Conservation (phyloP, 2,113 vertebrate species). For the Pteruthius melanotis region DNA sequence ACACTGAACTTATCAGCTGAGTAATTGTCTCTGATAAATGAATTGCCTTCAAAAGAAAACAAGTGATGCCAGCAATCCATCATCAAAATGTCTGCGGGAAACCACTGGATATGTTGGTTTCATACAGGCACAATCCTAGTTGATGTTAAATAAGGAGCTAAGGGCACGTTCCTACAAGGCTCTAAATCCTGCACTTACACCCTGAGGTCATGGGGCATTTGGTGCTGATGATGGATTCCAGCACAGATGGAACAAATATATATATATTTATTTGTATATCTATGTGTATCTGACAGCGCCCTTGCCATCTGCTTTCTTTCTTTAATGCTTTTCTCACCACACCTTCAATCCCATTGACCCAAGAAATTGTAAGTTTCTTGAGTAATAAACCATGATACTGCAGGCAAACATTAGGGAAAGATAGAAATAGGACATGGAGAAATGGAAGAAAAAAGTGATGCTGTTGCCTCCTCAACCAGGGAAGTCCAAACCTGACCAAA, state of each 20-base stretch:
- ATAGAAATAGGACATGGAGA: background rate
- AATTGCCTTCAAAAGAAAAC: constrained; percentile 51
- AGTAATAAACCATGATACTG: background rate
- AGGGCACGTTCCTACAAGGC: background rate
- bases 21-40: constrained; percentile 60
- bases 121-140: background rate
- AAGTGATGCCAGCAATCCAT: constrained; percentile 41
- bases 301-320: background rate
- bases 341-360: background rate
- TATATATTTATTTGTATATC: background rate
- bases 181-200: background rate
- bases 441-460: background rate
- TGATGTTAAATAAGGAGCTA: background rate
- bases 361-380: background rate
- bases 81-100: constrained; percentile 4
- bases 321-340: background rate
- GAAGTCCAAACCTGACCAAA: background rate
- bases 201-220: background rate
- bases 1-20: constrained; percentile 59
- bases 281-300: background rate
- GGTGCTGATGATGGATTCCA: background rate
- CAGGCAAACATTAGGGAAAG: background rate
- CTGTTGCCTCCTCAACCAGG: background rate
- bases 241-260: background rate
- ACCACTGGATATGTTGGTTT: background rate